These are phyloP conservation scores for Agriopis aurantiaria DNA, from an alignment of 2,888 invertebrate genomes.

Conservation along the genomic window DNA sequence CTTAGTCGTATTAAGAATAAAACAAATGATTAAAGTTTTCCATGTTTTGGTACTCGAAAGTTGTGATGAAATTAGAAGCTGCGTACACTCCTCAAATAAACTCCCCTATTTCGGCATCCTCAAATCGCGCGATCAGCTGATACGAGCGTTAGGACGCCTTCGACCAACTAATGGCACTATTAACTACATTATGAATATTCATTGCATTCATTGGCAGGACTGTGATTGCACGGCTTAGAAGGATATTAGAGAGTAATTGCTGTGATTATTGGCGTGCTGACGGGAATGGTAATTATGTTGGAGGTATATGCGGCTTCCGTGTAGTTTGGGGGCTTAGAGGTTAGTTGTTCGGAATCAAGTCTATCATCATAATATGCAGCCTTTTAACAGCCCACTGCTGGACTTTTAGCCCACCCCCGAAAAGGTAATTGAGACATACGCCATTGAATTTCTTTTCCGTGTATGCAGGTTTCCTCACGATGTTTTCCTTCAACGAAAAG, in stretches of 20 bases:
- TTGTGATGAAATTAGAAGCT: neutral
- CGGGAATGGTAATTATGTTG: conserved; percentile 41
- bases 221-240: conserved; percentile 46
- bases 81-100: neutral
- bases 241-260: conserved; percentile 49
- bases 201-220: conserved; percentile 47
- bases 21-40: too few species aligned
- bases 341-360: neutral
- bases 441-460: too few species aligned
- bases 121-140: conserved; percentile 49
- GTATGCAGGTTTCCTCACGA: too few species aligned
- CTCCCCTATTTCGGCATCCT: conserved; percentile 9
- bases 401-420: too few species aligned
- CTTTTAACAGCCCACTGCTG: too few species aligned
- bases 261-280: conserved; percentile 48
- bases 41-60: too few species aligned
- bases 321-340: neutral
- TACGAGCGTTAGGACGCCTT: conserved; percentile 47
- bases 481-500: too few species aligned
- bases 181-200: conserved; percentile 53
- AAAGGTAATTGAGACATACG: too few species aligned
- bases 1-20: too few species aligned
- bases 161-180: conserved; percentile 54
- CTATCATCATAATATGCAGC: too few species aligned
- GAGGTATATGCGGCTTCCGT: conserved; percentile 4